Conservation (phyloP, 2,113 vertebrate genomes). For the Triplophysa dalaica region DNA sequence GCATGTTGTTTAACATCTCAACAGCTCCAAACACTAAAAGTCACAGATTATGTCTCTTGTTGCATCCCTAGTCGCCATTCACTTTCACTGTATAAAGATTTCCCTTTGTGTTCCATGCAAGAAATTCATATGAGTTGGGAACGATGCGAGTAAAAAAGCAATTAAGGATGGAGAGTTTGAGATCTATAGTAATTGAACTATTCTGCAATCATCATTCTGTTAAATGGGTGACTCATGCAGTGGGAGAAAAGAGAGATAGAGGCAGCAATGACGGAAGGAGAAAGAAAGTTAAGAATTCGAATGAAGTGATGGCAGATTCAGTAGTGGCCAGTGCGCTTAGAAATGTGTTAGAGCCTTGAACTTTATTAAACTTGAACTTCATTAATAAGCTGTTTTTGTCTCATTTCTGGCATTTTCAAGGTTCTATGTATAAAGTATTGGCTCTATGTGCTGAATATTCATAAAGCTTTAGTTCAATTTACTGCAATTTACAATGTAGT, state of each 20-base stretch:
- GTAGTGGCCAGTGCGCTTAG: background rate
- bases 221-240: constrained; percentile 34
- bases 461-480: background rate
- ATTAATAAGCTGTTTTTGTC: background rate
- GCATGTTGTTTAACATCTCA: too few relatives aligned
- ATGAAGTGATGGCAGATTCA: constrained; percentile 1
- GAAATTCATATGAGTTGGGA: too few relatives aligned
- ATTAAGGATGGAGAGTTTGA: background rate
- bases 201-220: constrained; percentile 34
- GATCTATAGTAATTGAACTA: constrained; percentile 44
- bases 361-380: background rate
- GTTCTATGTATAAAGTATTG: background rate
- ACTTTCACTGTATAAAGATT: too few relatives aligned
- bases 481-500: background rate
- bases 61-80: too few relatives aligned
- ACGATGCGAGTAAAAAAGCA: constrained; percentile 29
- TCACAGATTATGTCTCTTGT: too few relatives aligned
- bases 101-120: too few relatives aligned
- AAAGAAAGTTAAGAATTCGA: background rate
- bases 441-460: background rate
- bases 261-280: background rate
- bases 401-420: background rate
- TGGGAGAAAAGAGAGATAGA: constrained; percentile 13
- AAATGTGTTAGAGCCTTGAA: constrained; percentile 6
- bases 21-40: too few relatives aligned